phyloP scores from a whole-genome alignment of 2,888 invertebrate genomes.

The Chloromyia formosa region DNA sequence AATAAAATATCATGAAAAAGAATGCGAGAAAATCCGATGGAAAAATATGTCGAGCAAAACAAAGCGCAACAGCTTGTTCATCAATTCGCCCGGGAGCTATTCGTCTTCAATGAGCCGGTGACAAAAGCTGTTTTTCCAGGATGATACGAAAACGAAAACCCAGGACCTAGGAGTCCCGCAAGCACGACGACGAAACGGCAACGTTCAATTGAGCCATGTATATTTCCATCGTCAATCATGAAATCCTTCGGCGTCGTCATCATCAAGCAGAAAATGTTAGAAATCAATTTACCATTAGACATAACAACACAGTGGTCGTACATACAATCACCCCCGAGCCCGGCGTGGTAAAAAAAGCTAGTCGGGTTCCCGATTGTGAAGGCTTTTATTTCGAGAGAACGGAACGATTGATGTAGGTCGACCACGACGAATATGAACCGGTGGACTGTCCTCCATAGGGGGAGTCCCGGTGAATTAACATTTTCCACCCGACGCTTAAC shows the following conservation, averaged over 20 bases:
- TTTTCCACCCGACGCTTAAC: conserved; percentile 16
- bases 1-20: background rate
- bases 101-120: background rate
- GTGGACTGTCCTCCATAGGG: background rate
- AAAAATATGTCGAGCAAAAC: conserved; percentile 15
- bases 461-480: conserved; percentile 13
- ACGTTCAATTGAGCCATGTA: conserved; percentile 33
- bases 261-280: conserved; percentile 38
- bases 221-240: conserved; percentile 31
- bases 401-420: too few species aligned
- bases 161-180: background rate
- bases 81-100: background rate
- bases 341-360: too few species aligned
- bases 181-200: background rate
- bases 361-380: too few species aligned
- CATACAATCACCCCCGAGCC: too few species aligned
- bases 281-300: conserved; percentile 42
- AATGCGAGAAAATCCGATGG: background rate
- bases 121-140: background rate
- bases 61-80: conserved; percentile 35
- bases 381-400: too few species aligned
- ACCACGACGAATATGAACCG: background rate
- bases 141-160: background rate
- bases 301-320: conserved; percentile 15
- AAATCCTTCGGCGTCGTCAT: conserved; percentile 20